These are phyloP conservation scores for Oscheius sp. DNA, from an alignment of 2,888 invertebrate species.

Conservation along the genomic window DNA sequence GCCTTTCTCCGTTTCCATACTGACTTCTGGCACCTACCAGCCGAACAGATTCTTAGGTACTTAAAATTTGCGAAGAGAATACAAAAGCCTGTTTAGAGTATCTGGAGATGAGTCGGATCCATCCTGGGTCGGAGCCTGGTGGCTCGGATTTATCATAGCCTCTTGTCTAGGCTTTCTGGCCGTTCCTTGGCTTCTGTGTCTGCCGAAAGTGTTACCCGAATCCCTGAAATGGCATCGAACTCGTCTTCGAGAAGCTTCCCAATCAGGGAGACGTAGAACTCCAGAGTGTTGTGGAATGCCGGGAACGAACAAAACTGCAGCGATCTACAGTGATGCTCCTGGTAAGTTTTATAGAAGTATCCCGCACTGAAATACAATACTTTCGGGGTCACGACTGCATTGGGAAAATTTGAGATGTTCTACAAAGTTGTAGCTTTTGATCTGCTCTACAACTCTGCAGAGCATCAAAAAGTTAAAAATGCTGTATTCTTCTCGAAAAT, in stretches of 20 bases:
- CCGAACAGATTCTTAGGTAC: slow-evolving; percentile 59
- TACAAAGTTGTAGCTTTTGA: too few species aligned
- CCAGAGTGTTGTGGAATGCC: slow-evolving; percentile 73
- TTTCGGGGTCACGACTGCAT: too few species aligned
- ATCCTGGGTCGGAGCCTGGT: slow-evolving; percentile 87
- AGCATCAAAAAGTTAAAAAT: too few species aligned
- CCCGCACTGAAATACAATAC: background rate
- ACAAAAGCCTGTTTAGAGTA: slow-evolving; percentile 38
- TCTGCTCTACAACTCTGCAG: too few species aligned
- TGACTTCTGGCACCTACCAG: slow-evolving; percentile 70
- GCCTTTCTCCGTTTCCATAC: slow-evolving; percentile 83
- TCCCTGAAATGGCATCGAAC: slow-evolving; percentile 72
- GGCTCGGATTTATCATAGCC: slow-evolving; percentile 84
- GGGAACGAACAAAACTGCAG: slow-evolving; percentile 68
- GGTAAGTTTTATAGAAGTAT: background rate
- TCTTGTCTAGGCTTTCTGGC: slow-evolving; percentile 78
- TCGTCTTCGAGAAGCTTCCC: slow-evolving; percentile 68
- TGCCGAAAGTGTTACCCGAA: slow-evolving; percentile 82
- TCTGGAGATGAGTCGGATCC: slow-evolving; percentile 70
- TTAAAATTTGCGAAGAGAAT: too few species aligned
- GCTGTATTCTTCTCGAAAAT: too few species aligned
- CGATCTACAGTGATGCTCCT: slow-evolving; percentile 56
- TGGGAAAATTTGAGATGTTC: too few species aligned
- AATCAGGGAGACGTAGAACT: slow-evolving; percentile 64
- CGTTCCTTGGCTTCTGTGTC: slow-evolving; percentile 82